Percentiles rank a stretch among this genome's conserved stretches.
These are phyloP conservation scores for Magallana angulata DNA, from an alignment of 1,140 invertebrate species.

Conservation along the genomic window DNA sequence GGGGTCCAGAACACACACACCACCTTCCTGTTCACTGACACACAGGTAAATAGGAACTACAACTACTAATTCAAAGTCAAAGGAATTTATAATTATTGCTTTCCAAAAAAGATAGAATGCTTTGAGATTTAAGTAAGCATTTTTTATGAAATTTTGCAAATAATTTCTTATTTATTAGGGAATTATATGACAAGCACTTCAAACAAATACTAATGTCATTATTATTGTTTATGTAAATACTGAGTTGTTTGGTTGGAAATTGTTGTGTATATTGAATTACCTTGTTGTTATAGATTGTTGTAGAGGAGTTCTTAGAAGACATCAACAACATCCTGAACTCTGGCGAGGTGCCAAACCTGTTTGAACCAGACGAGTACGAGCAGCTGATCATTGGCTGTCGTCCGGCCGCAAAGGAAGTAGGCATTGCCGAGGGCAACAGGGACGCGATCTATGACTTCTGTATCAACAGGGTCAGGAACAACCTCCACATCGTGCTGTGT, in stretches of 20 bases:
- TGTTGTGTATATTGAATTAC: no score
- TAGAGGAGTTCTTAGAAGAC: constrained; percentile 92
- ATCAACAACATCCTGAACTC: constrained; percentile 89
- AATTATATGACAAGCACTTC: no score
- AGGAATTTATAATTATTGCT: no score
- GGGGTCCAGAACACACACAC: constrained; percentile 79
- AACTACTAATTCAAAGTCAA: no score
- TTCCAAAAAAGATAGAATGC: no score
- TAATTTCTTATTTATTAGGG: no score
- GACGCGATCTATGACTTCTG: constrained; percentile 87
- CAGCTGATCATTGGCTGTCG: constrained; percentile 87
- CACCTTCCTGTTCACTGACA: constrained; percentile 80
- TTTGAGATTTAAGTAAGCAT: no score
- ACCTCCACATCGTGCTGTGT: constrained; percentile 80
- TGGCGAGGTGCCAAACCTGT: constrained; percentile 79
- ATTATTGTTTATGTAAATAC: no score
- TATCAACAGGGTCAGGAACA: constrained; percentile 80
- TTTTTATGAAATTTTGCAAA: no score
- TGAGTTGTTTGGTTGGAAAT: no score
- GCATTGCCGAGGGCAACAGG: constrained; percentile 85
- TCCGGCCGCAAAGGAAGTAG: constrained; percentile 85
- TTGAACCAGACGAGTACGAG: constrained; percentile 90
- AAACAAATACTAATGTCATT: no score
- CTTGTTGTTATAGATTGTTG: constrained; percentile 81
- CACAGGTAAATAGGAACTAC: constrained; percentile 65